A percentile compares a stretch with the other conserved stretches of the same genome.
Evolutionary conservation across 2,888 invertebrate genomes (phyloP).

Genomic region (Lasioglossum oenotherae): DNA sequence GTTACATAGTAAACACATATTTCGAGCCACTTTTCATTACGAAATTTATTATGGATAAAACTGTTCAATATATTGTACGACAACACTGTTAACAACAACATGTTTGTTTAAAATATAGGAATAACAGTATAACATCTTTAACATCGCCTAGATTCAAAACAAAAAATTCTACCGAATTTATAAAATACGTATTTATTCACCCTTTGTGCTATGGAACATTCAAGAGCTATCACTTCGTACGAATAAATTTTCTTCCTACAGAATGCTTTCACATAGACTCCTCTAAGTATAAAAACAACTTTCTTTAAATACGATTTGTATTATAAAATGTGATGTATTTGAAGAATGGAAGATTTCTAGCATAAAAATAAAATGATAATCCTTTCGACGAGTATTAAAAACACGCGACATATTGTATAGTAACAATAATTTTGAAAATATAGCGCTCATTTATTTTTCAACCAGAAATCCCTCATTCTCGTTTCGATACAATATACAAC

Average conservation of each 20-base stretch:
- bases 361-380: conserved; percentile 7
- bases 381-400: neutral
- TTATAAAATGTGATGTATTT: conserved; percentile 5
- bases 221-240: conserved; percentile 18
- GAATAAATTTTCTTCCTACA: neutral
- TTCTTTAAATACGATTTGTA: neutral
- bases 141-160: conserved; percentile 32
- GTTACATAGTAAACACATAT: conserved; percentile 7
- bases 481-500: neutral
- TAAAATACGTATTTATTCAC: conserved; percentile 37
- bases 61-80: conserved; percentile 2
- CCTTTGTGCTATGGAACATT: conserved; percentile 15
- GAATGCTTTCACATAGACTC: conserved; percentile 12
- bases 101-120: conserved; percentile 38
- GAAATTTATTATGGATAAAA: conserved; percentile 14
- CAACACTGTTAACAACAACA: conserved; percentile 38
- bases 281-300: conserved; percentile 23
- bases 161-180: conserved; percentile 26
- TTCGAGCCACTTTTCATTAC: conserved; percentile 11
- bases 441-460: conserved; percentile 8
- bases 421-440: neutral
- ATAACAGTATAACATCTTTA: conserved; percentile 36
- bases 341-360: conserved; percentile 13
- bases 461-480: conserved; percentile 27
- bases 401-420: neutral